Conservation (phyloP, 2,888 invertebrate species). For the Drosophila aldrichi region DNA sequence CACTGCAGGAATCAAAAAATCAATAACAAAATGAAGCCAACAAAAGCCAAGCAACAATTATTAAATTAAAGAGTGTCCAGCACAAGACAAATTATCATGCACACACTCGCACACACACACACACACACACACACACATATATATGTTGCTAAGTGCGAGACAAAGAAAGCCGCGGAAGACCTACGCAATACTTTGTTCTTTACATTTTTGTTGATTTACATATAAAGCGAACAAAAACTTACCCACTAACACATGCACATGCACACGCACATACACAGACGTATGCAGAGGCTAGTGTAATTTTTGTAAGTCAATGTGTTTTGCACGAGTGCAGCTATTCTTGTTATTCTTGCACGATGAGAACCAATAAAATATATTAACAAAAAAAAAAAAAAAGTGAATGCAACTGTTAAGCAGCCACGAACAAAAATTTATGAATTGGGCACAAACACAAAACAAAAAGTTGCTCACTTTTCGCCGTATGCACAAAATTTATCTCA, state of each 20-base stretch:
- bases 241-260: conserved; percentile 27
- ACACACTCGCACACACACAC: conserved; percentile 23
- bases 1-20: conserved; percentile 43
- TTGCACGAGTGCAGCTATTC: neutral
- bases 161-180: conserved; percentile 36
- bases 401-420: conserved; percentile 9
- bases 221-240: conserved; percentile 23
- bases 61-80: conserved; percentile 18
- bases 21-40: conserved; percentile 50
- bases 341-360: conserved; percentile 30
- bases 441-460: conserved; percentile 41
- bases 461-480: conserved; percentile 21
- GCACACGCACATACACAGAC: conserved; percentile 1
- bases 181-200: conserved; percentile 3
- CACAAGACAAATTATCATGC: conserved; percentile 26
- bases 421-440: conserved; percentile 12
- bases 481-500: conserved; percentile 20
- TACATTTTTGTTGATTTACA: conserved; percentile 14
- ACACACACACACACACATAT: neutral
- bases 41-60: conserved; percentile 30
- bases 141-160: conserved; percentile 2
- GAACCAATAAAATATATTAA: conserved; percentile 6
- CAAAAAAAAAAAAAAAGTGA: neutral
- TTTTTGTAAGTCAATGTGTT: neutral
- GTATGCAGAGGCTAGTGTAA: conserved; percentile 4